These are phyloP conservation scores for Pomacea canaliculata DNA, from an alignment of 2,888 invertebrate genomes.

Conservation along the genomic window DNA sequence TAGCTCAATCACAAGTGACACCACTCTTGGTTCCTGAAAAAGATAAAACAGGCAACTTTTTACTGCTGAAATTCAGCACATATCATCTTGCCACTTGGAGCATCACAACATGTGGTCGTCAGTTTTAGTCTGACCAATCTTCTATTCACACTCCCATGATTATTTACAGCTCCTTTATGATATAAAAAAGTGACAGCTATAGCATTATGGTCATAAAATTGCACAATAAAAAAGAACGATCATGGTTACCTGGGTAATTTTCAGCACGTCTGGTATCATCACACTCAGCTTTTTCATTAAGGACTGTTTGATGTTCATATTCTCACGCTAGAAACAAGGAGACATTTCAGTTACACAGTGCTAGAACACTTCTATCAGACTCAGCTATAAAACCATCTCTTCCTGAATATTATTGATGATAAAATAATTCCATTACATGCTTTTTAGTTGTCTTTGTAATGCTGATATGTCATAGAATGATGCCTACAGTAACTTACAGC, in stretches of 20 bases:
- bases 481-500: constrained; percentile 36
- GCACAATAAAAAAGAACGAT: background rate
- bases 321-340: constrained; percentile 35
- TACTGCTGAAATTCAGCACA: background rate
- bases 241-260: constrained; percentile 47
- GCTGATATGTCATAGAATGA: no score
- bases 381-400: no score
- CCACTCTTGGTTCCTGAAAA: constrained; percentile 47
- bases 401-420: no score
- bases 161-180: background rate
- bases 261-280: constrained; percentile 53
- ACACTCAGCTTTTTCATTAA: constrained; percentile 51
- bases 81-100: background rate
- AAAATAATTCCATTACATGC: no score
- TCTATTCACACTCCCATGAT: background rate
- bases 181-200: background rate
- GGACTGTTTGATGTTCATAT: constrained; percentile 42
- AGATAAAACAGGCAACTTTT: background rate
- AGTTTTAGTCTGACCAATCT: no score
- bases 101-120: no score
- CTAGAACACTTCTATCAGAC: no score
- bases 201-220: no score
- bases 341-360: no score
- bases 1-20: constrained; percentile 47
- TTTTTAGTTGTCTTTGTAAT: no score